phyloP scores from a whole-genome alignment of 2,797 vertebrate species.

The Cephalopachus bancanus region DNA sequence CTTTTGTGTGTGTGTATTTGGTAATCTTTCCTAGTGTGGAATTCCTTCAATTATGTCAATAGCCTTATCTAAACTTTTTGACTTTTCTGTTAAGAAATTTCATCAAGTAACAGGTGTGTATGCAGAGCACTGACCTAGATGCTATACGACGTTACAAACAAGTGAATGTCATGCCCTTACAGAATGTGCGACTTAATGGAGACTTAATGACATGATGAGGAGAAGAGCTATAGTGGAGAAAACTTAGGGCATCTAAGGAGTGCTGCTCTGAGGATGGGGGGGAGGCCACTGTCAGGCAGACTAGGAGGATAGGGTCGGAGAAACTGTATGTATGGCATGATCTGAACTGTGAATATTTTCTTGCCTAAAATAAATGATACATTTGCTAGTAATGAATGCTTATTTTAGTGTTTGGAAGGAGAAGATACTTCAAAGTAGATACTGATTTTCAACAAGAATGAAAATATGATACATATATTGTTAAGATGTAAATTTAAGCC shows the following conservation, averaged over 20 bases:
- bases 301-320: not conserved
- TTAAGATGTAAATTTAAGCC: not conserved
- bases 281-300: not conserved
- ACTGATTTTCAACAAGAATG: constrained; percentile 47
- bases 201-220: not conserved
- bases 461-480: not conserved
- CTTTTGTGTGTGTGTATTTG: constrained; percentile 46
- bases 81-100: constrained; percentile 15
- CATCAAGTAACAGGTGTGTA: not conserved
- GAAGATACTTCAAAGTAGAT: constrained; percentile 44
- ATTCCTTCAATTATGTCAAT: constrained; percentile 32
- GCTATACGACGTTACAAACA: not conserved
- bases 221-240: not conserved
- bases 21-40: constrained; percentile 45
- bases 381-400: constrained; percentile 29
- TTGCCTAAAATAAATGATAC: constrained; percentile 18
- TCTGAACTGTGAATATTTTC: constrained; percentile 43
- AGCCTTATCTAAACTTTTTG: constrained; percentile 1
- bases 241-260: not conserved
- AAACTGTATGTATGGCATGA: not conserved
- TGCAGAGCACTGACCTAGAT: not conserved
- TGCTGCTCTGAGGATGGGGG: not conserved
- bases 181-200: constrained; percentile 38
- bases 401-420: constrained; percentile 53
- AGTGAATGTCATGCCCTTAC: not conserved